Conservation (phyloP, 2,888 invertebrate species). For the Dryobotodes eremita region DNA sequence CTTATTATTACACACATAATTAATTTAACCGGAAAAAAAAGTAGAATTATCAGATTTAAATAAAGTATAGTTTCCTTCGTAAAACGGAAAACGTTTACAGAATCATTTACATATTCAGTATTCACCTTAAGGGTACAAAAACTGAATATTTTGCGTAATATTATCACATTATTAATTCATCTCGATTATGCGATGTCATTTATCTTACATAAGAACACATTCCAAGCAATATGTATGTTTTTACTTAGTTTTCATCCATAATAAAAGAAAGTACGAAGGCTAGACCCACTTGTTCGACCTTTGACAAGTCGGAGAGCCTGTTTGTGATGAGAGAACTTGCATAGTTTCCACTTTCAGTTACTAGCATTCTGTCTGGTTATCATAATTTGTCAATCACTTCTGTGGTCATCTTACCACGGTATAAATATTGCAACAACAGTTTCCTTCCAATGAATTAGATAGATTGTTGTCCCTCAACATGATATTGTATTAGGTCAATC, state of each 20-base stretch:
- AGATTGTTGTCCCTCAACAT: neutral
- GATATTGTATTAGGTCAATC: neutral
- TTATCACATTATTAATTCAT: slow-evolving; percentile 11
- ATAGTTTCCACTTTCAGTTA: slow-evolving; percentile 46
- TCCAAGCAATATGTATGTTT: neutral
- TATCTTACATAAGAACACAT: slow-evolving; percentile 23
- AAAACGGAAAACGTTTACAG: neutral
- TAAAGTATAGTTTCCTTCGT: too few relatives aligned
- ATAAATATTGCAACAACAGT: neutral
- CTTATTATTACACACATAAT: neutral
- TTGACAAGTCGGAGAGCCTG: slow-evolving; percentile 40
- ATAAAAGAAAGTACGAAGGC: slow-evolving; percentile 53
- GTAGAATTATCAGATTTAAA: neutral
- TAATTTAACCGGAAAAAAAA: neutral
- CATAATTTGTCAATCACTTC: neutral
- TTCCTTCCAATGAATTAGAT: neutral
- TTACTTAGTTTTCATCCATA: neutral
- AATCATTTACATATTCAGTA: neutral
- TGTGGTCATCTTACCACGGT: neutral
- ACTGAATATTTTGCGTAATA: neutral
- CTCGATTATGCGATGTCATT: neutral
- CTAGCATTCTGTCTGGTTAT: slow-evolving; percentile 27
- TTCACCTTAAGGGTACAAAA: neutral
- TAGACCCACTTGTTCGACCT: slow-evolving; percentile 38
- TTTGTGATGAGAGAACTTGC: slow-evolving; percentile 20